These are phyloP conservation scores for Drosophila mayaguana DNA, from an alignment of 2,888 invertebrate species.

Conservation along the genomic window DNA sequence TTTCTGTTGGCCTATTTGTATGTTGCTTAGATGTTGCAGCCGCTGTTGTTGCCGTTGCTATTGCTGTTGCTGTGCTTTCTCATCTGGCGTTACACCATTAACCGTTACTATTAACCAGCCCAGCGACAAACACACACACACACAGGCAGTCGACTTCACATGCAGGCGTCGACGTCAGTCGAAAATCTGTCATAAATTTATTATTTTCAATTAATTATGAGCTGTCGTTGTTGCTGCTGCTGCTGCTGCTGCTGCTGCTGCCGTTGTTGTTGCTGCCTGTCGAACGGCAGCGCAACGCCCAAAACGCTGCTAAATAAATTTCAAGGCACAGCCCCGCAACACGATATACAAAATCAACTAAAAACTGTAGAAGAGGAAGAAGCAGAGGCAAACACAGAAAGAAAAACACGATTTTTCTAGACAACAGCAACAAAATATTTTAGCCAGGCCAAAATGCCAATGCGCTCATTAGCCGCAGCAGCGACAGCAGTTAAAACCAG, in stretches of 20 bases:
- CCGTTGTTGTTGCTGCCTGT: slow-evolving; percentile 38
- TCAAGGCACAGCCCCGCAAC: slow-evolving; percentile 31
- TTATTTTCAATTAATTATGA: slow-evolving; percentile 79
- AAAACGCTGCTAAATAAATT: slow-evolving; percentile 75
- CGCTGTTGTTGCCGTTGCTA: slow-evolving; percentile 10
- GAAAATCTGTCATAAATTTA: slow-evolving; percentile 79
- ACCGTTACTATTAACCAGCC: slow-evolving; percentile 72
- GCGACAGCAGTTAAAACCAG: neutral
- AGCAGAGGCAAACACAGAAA: neutral
- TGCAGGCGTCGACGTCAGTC: slow-evolving; percentile 55
- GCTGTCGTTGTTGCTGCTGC: slow-evolving; percentile 32
- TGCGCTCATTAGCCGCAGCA: slow-evolving; percentile 67
- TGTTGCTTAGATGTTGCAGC: slow-evolving; percentile 39
- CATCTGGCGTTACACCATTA: slow-evolving; percentile 70
- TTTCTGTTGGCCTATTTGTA: slow-evolving; percentile 73
- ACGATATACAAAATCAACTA: slow-evolving; percentile 12
- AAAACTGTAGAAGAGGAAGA: neutral
- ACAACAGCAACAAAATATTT: slow-evolving; percentile 47
- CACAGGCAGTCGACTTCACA: slow-evolving; percentile 29
- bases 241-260: slow-evolving; percentile 15
- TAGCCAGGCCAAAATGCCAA: slow-evolving; percentile 74
- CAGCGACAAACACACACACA: slow-evolving; percentile 27
- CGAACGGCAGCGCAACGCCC: slow-evolving; percentile 64
- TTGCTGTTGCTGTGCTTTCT: slow-evolving; percentile 11
- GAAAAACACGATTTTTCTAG: slow-evolving; percentile 50